phyloP scores from a whole-genome alignment of 1,140 invertebrate species.

The Aphelinus atriplicis region DNA sequence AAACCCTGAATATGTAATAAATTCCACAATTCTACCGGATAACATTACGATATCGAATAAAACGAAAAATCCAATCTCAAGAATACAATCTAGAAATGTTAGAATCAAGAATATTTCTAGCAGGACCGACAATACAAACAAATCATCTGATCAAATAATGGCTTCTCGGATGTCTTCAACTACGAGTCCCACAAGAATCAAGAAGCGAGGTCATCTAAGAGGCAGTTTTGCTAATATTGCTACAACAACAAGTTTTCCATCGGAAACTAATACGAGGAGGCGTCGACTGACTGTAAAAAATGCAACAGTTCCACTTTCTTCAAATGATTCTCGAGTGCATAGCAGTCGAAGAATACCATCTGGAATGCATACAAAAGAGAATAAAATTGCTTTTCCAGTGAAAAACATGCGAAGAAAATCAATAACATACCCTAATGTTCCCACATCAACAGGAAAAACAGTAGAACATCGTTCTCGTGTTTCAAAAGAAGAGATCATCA shows the following conservation, averaged over 20 bases:
- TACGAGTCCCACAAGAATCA: not conserved
- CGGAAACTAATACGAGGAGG: slow-evolving; percentile 8
- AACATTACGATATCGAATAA: too few relatives aligned
- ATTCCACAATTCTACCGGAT: too few relatives aligned
- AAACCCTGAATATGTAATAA: too few relatives aligned
- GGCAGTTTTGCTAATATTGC: not conserved
- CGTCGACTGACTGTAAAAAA: slow-evolving; percentile 19
- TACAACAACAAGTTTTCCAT: not conserved
- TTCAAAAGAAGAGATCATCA: slow-evolving; percentile 51
- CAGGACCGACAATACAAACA: too few relatives aligned
- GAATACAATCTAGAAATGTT: too few relatives aligned
- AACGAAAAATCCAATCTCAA: too few relatives aligned
- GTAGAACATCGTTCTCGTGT: slow-evolving; percentile 45
- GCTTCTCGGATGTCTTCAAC: not conserved
- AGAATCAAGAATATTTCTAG: too few relatives aligned
- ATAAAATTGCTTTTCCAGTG: not conserved
- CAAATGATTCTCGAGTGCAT: not conserved
- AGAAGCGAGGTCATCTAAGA: slow-evolving; percentile 8
- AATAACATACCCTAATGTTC: not conserved
- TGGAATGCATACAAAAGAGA: not conserved
- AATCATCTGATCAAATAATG: slow-evolving; percentile 1
- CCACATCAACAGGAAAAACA: slow-evolving; percentile 42
- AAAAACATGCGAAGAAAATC: not conserved
- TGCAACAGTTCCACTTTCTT: not conserved
- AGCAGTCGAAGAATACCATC: slow-evolving; percentile 18